Evolutionary conservation across 2,113 vertebrate species (phyloP).

Genomic region (Neolamprologus kungweensis): DNA sequence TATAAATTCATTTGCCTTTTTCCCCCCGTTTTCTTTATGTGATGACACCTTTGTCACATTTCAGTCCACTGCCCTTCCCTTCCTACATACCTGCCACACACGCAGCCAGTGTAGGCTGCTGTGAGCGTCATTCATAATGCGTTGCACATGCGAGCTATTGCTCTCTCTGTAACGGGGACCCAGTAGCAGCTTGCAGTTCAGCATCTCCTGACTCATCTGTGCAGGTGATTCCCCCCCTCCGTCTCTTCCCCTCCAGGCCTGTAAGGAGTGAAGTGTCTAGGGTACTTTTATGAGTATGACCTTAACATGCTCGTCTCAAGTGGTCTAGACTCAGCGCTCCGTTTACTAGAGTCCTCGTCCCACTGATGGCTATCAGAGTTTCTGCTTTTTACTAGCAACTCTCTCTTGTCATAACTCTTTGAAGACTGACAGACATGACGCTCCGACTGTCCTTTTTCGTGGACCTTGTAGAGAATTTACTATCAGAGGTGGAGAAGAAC

Average conservation of each 20-base stretch:
- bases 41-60: background rate
- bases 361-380: conserved; percentile 32
- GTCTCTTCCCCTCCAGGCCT: conserved; percentile 22
- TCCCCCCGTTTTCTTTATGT: rapidly evolving
- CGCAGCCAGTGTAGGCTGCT: background rate
- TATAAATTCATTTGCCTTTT: background rate
- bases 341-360: conserved; percentile 39
- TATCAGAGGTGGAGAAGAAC: background rate
- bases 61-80: background rate
- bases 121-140: background rate
- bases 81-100: background rate
- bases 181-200: background rate
- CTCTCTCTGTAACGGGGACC: conserved; percentile 1
- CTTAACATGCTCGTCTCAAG: conserved; percentile 51
- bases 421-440: background rate
- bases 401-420: conserved; percentile 38
- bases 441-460: background rate
- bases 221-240: conserved; percentile 41
- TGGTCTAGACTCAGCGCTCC: conserved; percentile 40
- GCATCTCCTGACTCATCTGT: conserved; percentile 17
- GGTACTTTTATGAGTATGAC: conserved; percentile 58
- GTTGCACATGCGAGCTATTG: conserved; percentile 23
- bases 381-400: conserved; percentile 22
- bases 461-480: conserved; percentile 29
- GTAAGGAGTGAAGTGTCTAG: background rate